These are phyloP conservation scores for Pelvicachromis taeniatus DNA, from an alignment of 2,113 vertebrate genomes.

Conservation along the genomic window DNA sequence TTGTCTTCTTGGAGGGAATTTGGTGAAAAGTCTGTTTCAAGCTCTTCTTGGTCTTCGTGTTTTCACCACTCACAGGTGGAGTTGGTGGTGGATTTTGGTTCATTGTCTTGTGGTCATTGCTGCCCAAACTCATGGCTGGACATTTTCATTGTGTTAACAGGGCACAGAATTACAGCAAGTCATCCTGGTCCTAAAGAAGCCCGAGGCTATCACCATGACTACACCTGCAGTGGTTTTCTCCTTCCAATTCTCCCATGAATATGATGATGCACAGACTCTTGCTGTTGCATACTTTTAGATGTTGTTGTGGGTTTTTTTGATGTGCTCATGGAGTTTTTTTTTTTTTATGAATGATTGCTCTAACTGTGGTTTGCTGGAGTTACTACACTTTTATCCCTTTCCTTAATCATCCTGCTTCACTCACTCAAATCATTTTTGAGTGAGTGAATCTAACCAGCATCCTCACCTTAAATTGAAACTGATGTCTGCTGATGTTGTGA, in stretches of 20 bases:
- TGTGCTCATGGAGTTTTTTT: background rate
- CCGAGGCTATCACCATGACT: background rate
- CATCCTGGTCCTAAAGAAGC: background rate
- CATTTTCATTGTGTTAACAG: background rate
- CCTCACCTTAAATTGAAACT: background rate
- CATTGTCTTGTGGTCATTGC: background rate
- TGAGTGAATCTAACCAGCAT: background rate
- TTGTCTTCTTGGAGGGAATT: too few relatives aligned
- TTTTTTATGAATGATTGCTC: background rate
- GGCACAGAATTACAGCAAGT: background rate
- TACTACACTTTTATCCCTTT: background rate
- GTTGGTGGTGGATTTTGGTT: background rate
- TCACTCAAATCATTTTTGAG: background rate
- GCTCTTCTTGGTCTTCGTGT: background rate
- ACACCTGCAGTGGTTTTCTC: background rate
- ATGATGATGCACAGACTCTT: rapidly evolving
- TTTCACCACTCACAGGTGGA: too few relatives aligned
- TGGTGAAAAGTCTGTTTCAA: background rate
- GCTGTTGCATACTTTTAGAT: background rate
- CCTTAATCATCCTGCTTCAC: background rate
- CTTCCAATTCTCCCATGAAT: background rate
- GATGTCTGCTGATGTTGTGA: background rate
- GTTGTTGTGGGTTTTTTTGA: background rate
- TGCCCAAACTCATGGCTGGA: background rate
- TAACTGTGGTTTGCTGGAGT: background rate